Evolutionary conservation across 30 jellyfish, hydroid and myxozoan species (phyloP), one percentile per base, ranked within the genome.

Genomic region (Turritopsis rubra): DNA sequence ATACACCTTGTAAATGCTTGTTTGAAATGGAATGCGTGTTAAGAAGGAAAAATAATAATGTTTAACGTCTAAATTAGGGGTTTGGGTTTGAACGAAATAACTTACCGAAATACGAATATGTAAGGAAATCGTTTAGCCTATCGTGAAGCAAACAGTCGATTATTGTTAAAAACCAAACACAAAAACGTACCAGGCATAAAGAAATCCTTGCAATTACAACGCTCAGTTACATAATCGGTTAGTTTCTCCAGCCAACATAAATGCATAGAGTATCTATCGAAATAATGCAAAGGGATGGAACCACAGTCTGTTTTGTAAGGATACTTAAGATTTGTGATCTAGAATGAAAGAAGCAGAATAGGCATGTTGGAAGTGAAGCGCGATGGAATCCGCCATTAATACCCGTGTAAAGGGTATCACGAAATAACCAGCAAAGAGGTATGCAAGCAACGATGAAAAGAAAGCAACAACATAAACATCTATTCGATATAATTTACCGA

Each of bases 271-370:
- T 91, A 91, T 54, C 77, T 91, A 26, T 79, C 81, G 88, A 88
- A 92, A 74, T 92, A 92, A 66, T 81, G 84, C 88, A 92, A 66
- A 17, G 80, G 22, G 30, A 79, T 74, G 52, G 93, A 68, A 24
- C 98, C 98, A 88, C 98, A 92, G 31, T 92, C 82, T 0, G 98
- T 88, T 81, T 92, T 92, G 86, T 79, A 92, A 4, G 98, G 98
- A 1, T 85, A 75, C 52, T 95, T 92, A 53, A 92, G 82, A 68
- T 85, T 92, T 41, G 75, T 84, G 1, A 87, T 83, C 98, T 92
- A 41, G 31, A 72, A 72, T 18, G 31, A 72, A 72, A 72, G 22
- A 26, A 1, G 16, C 28, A 26, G 9, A 41, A n/a, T n/a, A n/a
- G n/a, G n/a, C n/a, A n/a, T n/a, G n/a, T n/a, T n/a, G n/a, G n/a